Evolutionary conservation across 2,113 vertebrate species (phyloP).

Genomic region (Rhagologus leucostigma): DNA sequence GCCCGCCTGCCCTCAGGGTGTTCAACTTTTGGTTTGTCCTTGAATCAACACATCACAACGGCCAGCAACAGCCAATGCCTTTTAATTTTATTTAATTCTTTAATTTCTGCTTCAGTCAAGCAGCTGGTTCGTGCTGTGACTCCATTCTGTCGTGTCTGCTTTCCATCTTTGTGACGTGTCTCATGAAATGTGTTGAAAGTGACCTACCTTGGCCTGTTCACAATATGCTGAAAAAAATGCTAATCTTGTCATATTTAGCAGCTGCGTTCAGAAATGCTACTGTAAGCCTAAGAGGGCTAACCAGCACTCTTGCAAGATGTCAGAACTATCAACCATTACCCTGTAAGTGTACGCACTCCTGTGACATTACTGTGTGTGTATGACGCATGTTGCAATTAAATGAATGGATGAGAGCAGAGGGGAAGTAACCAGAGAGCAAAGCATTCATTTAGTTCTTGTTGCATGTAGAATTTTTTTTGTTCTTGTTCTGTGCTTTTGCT

Average conservation of each 20-base stretch:
- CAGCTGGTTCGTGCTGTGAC: not conserved
- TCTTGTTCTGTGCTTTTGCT: slow-evolving; percentile 41
- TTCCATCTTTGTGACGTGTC: slow-evolving; percentile 8
- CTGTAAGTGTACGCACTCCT: slow-evolving; percentile 92
- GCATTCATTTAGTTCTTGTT: not conserved
- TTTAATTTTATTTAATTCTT: not conserved
- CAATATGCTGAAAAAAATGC: slow-evolving; percentile 73
- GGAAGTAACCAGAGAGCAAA: not conserved
- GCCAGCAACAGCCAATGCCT: not conserved
- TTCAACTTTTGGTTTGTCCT: not conserved
- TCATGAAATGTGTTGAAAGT: slow-evolving; percentile 44
- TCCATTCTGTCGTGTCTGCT: not conserved
- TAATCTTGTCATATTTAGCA: slow-evolving; percentile 97
- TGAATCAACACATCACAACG: not conserved
- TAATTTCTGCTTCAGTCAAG: slow-evolving; percentile 1
- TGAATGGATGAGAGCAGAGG: not conserved
- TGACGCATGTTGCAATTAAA: slow-evolving; percentile 66
- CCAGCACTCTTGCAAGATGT: slow-evolving; percentile 99
- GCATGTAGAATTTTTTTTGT: slow-evolving; percentile 44
- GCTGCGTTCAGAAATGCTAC: slow-evolving; percentile 99
- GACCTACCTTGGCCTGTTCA: slow-evolving; percentile 62
- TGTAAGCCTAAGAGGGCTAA: slow-evolving; percentile 96
- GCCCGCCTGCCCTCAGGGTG: not conserved
- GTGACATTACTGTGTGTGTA: slow-evolving; percentile 66
- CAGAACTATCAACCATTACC: slow-evolving; percentile 99